Base-by-base conservation (phyloP, 2,888 invertebrate genomes). In the Ophioninae sp. region DNA sequence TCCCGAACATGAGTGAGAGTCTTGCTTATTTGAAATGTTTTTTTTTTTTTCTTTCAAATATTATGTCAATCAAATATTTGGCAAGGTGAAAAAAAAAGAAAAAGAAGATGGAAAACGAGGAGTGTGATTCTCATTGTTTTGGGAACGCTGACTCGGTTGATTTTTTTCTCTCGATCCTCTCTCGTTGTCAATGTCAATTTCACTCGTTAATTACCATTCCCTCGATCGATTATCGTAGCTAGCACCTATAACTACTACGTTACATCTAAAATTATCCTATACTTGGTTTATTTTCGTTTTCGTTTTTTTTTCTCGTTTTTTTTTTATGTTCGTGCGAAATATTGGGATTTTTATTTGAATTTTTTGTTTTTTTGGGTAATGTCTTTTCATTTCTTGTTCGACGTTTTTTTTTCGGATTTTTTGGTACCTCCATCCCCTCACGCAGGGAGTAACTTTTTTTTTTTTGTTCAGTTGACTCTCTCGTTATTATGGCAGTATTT, bases 1-100 rank as follows among this genome's bases (percentile, higher is more conserved):
- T 92, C 92, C 92, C 92, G 90, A 92, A 91, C 90, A 90, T 90
- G 90, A 90, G 87, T 89, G 83, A 87, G 85, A 82, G 81, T 86
- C 82, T 85, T 85, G 81, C 82, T 86, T 81, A 62, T 23, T 69
- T 62, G 80, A 50, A 39, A 74, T 82, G 44, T 79, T 37, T 73
- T 62, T 62, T 61, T 82, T 67, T 81, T 57, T 68, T 17, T 62
- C 50, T 21, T 21, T 72, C 59, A 61, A 59, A 79, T 72, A 39
- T 62, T 73, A 70, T 70, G 41, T 77, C 77, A 57, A 10, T 39
- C 13, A 8, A 21, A 13, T 41, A 72, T 65, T 76, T 21, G 64
- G 65, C 76, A 74, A 75, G 65, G 65, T 39, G 64, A 70, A 82
- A 10, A n/a, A 70, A 23, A 44, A 30, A 68, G 59, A n/a, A 73